Evolutionary conservation across 1,140 invertebrate genomes (phyloP).

Genomic region (Drosophila lowei): DNA sequence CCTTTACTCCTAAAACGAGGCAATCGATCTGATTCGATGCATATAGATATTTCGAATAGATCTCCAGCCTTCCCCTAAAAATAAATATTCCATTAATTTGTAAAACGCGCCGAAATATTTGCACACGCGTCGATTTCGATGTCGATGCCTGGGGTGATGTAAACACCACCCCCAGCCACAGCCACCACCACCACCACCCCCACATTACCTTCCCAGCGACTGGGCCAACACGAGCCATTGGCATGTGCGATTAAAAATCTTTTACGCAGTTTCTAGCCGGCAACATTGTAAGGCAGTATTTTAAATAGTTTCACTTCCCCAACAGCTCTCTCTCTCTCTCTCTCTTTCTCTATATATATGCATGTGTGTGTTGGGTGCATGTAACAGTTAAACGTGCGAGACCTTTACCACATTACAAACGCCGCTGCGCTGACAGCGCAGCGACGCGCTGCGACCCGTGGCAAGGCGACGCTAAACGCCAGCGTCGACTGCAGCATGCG

Average conservation of each 20-base stretch:
- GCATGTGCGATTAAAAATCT: constrained; percentile 61
- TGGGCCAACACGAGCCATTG: constrained; percentile 24
- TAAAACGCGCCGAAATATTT: constrained; percentile 41
- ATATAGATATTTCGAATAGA: too few relatives aligned
- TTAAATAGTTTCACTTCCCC: constrained; percentile 35
- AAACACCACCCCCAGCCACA: constrained; percentile 21
- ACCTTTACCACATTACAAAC: constrained; percentile 58
- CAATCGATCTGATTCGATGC: too few relatives aligned
- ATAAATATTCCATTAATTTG: constrained; percentile 14
- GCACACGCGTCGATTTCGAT: constrained; percentile 5
- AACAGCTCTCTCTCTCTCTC: not conserved
- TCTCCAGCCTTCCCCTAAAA: not conserved
- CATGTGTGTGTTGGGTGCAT: constrained; percentile 26
- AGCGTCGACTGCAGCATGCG: constrained; percentile 25
- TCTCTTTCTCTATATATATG: constrained; percentile 18
- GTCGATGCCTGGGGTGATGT: constrained; percentile 22
- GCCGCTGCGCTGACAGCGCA: not conserved
- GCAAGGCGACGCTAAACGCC: constrained; percentile 9
- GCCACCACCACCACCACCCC: not conserved
- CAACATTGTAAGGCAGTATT: constrained; percentile 65
- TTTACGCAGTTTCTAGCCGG: constrained; percentile 60
- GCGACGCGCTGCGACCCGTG: too few relatives aligned
- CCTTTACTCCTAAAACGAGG: too few relatives aligned
- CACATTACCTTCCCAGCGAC: not conserved
- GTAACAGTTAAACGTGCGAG: constrained; percentile 69